A percentile compares a stretch with the other conserved stretches of the same genome.
These are phyloP conservation scores for Oreochromis grahami DNA, from an alignment of 2,797 vertebrate species.

Conservation along the genomic window DNA sequence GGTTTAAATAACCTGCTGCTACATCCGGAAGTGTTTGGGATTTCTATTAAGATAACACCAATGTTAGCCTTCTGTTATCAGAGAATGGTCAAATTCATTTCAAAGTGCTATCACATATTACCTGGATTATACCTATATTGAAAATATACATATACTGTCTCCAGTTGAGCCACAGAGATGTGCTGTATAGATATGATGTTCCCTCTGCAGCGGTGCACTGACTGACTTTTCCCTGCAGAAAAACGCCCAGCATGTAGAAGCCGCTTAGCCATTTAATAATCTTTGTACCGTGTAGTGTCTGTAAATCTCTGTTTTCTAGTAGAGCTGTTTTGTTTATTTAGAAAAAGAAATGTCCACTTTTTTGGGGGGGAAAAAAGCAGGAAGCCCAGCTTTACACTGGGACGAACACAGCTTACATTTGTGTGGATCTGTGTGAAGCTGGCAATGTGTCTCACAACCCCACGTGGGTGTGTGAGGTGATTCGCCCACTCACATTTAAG, in stretches of 20 bases:
- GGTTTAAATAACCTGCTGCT: background rate
- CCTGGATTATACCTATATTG: background rate
- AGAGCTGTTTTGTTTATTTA: background rate
- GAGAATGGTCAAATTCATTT: background rate
- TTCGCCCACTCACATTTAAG: background rate
- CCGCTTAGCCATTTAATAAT: background rate
- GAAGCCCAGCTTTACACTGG: background rate
- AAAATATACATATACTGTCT: background rate
- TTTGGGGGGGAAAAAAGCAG: background rate
- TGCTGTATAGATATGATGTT: background rate
- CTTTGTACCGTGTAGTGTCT: background rate
- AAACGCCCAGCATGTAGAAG: background rate
- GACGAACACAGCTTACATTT: background rate
- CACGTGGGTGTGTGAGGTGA: background rate
- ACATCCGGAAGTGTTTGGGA: background rate
- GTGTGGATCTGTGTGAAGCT: background rate
- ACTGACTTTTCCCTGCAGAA: background rate
- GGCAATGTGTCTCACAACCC: background rate
- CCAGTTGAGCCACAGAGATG: background rate
- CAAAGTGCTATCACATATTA: background rate
- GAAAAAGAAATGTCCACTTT: background rate
- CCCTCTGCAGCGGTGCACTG: background rate
- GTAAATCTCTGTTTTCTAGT: background rate
- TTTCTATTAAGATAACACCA: background rate
- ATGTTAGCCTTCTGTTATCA: background rate